Evolutionary conservation across 2,888 invertebrate genomes (phyloP).

Genomic region (Artemia sp.): DNA sequence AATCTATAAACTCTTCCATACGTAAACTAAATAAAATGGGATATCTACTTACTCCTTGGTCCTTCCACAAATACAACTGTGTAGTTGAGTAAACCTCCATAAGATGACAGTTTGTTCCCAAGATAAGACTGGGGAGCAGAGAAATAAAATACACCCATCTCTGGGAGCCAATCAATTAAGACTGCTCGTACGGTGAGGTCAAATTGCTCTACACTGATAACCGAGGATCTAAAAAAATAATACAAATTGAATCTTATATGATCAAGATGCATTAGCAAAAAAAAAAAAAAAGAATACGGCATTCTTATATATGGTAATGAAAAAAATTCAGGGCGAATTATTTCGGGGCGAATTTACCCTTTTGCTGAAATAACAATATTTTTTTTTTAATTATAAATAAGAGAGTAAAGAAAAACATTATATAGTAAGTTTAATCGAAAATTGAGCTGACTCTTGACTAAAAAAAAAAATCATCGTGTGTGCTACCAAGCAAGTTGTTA

Average conservation of each 20-base stretch:
- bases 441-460: too few species aligned
- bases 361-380: too few species aligned
- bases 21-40: too few species aligned
- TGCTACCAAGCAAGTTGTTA: too few species aligned
- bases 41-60: conserved; percentile 36
- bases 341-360: too few species aligned
- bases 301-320: too few species aligned
- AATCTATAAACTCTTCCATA: background rate
- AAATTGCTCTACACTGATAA: conserved; percentile 17
- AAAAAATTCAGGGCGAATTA: too few species aligned
- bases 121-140: conserved; percentile 52
- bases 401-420: too few species aligned
- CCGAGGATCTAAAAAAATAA: conserved; percentile 26
- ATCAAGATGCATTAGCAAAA: background rate
- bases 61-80: conserved; percentile 50
- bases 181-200: conserved; percentile 22
- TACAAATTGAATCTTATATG: background rate
- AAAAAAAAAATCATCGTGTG: too few species aligned
- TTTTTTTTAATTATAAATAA: too few species aligned
- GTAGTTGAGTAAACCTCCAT: conserved; percentile 69
- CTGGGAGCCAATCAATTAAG: conserved; percentile 26
- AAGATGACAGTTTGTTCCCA: conserved; percentile 69
- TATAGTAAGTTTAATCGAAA: too few species aligned
- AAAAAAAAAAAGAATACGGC: background rate
- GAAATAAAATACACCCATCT: conserved; percentile 46